Evolutionary conservation across 2,888 invertebrate species (phyloP), one percentile per base, ranked within the genome.

Genomic region (Cacoxenus indagator): DNA sequence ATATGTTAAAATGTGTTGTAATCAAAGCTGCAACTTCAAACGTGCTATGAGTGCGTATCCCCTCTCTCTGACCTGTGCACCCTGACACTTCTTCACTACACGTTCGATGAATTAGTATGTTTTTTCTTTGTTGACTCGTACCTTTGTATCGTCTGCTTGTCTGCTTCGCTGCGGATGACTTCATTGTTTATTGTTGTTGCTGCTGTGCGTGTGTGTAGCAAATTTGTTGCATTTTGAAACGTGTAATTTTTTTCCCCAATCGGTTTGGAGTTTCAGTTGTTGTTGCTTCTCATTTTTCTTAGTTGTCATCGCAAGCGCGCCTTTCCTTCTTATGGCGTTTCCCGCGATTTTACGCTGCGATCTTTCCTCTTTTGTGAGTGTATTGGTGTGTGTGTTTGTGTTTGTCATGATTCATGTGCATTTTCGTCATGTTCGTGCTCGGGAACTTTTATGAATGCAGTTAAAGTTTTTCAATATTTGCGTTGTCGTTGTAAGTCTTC

Each of bases 211-310:
- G 45, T 24, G 43, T 29, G 43, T 43, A 62, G n/a, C 43, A 45
- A 62, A 62, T 62, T 62, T 45, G 45, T 62, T 62, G 57, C 37
- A 37, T 37, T 37, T 37, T 37, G 14, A 37, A 37, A 14, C 37
- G 14, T 37, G 37, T 37, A 37, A 37, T 37, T 22, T 19, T 51
- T 22, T 51, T 51, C 19, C 19, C 17, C 22, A 19, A 17, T 17
- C 9, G n/a, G 45, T n/a, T 43, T 43, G 45, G 11, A 43, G 4
- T 48, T 19, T 48, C 48, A 8, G n/a, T 48, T 17, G 14, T 48
- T 48, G 14, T 48, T 48, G 2, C 22, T 22, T 51, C 22, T 51
- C 9, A 48, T 6, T 48, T 48, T 6, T 29, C n/a, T 37, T 59
- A 14, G n/a, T 51, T 51, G 4, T n/a, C 51, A 17, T 55, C 11